Evolutionary conservation across 2,113 vertebrate genomes (phyloP), one percentile per base, ranked within the genome.

Genomic region (Puffinus mauretanicus): DNA sequence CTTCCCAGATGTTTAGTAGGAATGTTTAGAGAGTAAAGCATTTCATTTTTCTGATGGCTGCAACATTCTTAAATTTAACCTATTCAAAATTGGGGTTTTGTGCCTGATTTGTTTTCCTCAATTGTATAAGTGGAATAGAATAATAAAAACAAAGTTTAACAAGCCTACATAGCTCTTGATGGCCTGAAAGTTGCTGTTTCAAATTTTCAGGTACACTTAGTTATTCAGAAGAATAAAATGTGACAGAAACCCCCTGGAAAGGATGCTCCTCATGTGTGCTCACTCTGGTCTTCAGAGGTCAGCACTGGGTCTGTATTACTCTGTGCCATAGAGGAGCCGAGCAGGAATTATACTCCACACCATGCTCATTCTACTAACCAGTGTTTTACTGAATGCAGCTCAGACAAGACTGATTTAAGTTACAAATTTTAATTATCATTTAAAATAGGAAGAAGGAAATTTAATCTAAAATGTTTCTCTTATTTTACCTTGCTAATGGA

Each of bases 1-100:
- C 85, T 93, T 97, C 95, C 96, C 97, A 97, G 96, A 97, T 96
- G 93, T 97, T 91, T 95, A 80, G 86, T 46, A 95, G 66, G 91
- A 97, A 94, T 82, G 86, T 91, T 96, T 85, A 88, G 58, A 79
- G 49, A 93, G 75, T 62, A 85, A 95, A 77, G 46, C 16, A 85
- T 92, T 97, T 82, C 11, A 80, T 90, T 95, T 76, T 92, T 71
- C 72, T 94, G 77, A 86, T 69, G 34, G 30, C 49, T 94, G 29
- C 44, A 94, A 91, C 6, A 20, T 61, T 89, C 73, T 93, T 82
- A 84, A 65, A 87, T 87, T 69, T 91, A 91, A 94, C 34, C 52
- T 94, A 60, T 55, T 91, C n/a, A 57, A 62, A 95, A 42, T 21
- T 32, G 44, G 38, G 14, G 6, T 0, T 20, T 34, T 70, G 22